Base-by-base conservation (phyloP, 2,797 vertebrate genomes). In the Thalassophryne amazonica region DNA sequence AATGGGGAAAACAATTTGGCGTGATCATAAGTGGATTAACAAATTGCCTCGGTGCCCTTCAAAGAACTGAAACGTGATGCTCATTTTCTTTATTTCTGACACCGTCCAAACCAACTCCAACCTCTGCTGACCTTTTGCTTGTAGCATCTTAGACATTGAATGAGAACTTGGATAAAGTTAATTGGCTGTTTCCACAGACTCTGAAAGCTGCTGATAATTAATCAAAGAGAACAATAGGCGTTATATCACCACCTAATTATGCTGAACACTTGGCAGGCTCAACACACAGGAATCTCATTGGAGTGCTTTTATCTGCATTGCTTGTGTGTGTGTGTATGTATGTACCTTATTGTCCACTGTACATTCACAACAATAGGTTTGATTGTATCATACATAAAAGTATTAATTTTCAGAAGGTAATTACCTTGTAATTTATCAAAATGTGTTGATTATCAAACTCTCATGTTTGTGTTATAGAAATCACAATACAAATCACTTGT, bases 241-340 rank as follows among this genome's bases (percentile, higher is more conserved):
- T 71, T 83, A 78, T 79, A 81, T 76, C 75, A 63, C 65, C 60
- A 50, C 41, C 69, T 85, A 83, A 85, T 87, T 87, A 86, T 41
- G 58, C 49, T 51, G 68, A 86, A 68, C 64, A 45, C 74, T 77
- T 81, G 72, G 74, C 75, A 78, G 55, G 39, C 71, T 74, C 51
- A 11, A 52, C 65, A 51, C 58, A 57, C 60, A 17, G 58, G 47
- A 60, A 69, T 41, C 66, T 65, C 59, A 24, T 13, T 9, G 5
- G 48, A 46, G 32, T 31, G 21, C 64, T 67, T 75, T 76, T 60
- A 71, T 75, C 50, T 47, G 42, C 7, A n/a, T n/a, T n/a, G n/a
- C n/a, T n/a, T n/a, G n/a, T n/a, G n/a, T n/a, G n/a, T n/a, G n/a
- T 2, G n/a, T n/a, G n/a, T n/a, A n/a, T n/a, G n/a, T n/a, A n/a